phyloP scores from a whole-genome alignment of 2,888 invertebrate species.

The Pantelozetes paolii region DNA sequence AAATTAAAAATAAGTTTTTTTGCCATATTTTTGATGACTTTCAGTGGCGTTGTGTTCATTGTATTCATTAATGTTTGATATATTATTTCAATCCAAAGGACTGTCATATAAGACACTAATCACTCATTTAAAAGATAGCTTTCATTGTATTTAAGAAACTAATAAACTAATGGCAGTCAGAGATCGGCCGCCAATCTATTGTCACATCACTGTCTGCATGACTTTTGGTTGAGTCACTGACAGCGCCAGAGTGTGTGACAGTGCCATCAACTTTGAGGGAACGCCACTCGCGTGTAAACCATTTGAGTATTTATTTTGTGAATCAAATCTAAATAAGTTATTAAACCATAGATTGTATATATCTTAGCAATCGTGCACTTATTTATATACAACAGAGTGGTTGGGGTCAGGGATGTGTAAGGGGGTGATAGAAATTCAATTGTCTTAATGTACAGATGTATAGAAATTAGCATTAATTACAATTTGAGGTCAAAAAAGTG shows the following conservation, averaged over 20 bases:
- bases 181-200: constrained; percentile 19
- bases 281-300: constrained; percentile 16
- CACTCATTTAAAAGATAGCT: constrained; percentile 19
- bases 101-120: constrained; percentile 26
- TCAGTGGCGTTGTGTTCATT: not conserved
- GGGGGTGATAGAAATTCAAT: too few species aligned
- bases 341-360: constrained; percentile 15
- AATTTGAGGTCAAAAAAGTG: too few species aligned
- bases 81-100: not conserved
- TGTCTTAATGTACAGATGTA: too few species aligned
- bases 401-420: too few species aligned
- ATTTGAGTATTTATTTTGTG: constrained; percentile 22
- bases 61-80: not conserved
- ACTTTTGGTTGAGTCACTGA: not conserved
- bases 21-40: not conserved
- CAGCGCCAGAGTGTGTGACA: not conserved
- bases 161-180: constrained; percentile 29
- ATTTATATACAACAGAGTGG: not conserved
- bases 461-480: too few species aligned
- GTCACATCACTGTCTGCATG: not conserved
- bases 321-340: constrained; percentile 36
- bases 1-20: constrained; percentile 14
- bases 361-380: constrained; percentile 18
- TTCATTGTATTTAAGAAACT: not conserved
- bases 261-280: constrained; percentile 7